Evolutionary conservation across 2,888 invertebrate genomes (phyloP).

Genomic region (Dinocampus coccinellae): DNA sequence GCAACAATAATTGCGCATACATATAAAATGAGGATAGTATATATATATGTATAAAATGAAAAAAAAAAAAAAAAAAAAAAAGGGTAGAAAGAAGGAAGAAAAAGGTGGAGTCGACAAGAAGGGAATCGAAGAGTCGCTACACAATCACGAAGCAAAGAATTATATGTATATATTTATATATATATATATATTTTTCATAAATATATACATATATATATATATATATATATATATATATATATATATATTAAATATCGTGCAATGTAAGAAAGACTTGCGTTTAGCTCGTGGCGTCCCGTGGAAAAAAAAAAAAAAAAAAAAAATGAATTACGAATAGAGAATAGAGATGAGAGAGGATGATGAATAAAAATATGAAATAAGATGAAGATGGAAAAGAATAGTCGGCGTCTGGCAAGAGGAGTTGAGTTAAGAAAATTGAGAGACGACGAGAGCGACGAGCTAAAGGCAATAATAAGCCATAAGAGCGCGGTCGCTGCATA

Average conservation of each 20-base stretch:
- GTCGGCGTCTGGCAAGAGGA: neutral
- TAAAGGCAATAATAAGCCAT: slow-evolving; percentile 68
- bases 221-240: neutral
- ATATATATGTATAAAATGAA: slow-evolving; percentile 45
- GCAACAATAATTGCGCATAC: slow-evolving; percentile 60
- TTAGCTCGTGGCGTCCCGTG: neutral
- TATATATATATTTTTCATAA: neutral
- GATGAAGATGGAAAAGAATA: slow-evolving; percentile 3
- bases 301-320: neutral
- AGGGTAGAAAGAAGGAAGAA: slow-evolving; percentile 39
- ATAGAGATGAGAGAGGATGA: slow-evolving; percentile 6
- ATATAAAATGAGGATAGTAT: slow-evolving; percentile 51
- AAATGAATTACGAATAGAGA: neutral
- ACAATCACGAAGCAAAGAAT: neutral
- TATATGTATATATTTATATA: neutral
- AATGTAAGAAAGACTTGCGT: slow-evolving; percentile 17
- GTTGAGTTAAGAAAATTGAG: slow-evolving; percentile 55
- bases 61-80: slow-evolving; percentile 38
- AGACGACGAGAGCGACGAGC: slow-evolving; percentile 50
- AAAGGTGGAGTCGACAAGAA: slow-evolving; percentile 43
- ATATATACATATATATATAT: neutral
- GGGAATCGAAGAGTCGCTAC: slow-evolving; percentile 27
- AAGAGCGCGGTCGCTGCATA: slow-evolving; percentile 68
- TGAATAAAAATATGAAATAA: neutral
- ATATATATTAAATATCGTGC: neutral